phyloP scores from a whole-genome alignment of 2,797 vertebrate species.

The Sebastes cheni region DNA sequence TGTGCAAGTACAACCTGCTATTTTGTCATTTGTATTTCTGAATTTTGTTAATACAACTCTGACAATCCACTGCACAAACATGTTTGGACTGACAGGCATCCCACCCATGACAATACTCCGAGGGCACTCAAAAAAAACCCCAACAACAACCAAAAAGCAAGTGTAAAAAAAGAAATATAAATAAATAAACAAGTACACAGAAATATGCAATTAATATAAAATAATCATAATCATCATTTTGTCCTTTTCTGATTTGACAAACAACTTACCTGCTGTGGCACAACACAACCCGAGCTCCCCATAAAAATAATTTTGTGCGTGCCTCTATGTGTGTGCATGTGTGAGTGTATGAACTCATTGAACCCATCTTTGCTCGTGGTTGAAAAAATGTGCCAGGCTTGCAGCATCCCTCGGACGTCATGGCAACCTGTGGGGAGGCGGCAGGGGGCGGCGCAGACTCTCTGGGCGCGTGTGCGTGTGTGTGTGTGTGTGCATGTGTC shows the following conservation, averaged over 20 bases:
- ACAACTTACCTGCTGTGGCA: neutral
- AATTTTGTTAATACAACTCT: too few species aligned
- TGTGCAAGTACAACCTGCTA: neutral
- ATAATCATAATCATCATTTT: too few species aligned
- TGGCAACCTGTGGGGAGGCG: constrained; percentile 80
- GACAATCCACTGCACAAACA: too few species aligned
- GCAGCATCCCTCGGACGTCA: constrained; percentile 80
- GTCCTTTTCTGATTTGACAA: too few species aligned
- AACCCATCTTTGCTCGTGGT: constrained; percentile 46
- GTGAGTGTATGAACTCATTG: constrained; percentile 58
- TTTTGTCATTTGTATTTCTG: too few species aligned
- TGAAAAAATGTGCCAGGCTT: constrained; percentile 69
- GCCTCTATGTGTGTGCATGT: neutral
- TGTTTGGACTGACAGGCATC: too few species aligned
- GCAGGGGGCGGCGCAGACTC: constrained; percentile 69
- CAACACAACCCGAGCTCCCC: neutral
- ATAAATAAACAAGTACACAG: too few species aligned
- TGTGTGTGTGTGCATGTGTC: neutral
- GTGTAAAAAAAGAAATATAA: fast-evolving
- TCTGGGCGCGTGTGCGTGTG: neutral
- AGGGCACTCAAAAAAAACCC: too few species aligned
- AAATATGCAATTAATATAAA: too few species aligned
- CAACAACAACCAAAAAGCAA: too few species aligned
- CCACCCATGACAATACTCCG: too few species aligned
- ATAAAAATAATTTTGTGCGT: neutral